Percentiles rank a stretch among this genome's conserved stretches.
phyloP scores from a whole-genome alignment of 1,140 invertebrate species.

The Chironomus tepperi region DNA sequence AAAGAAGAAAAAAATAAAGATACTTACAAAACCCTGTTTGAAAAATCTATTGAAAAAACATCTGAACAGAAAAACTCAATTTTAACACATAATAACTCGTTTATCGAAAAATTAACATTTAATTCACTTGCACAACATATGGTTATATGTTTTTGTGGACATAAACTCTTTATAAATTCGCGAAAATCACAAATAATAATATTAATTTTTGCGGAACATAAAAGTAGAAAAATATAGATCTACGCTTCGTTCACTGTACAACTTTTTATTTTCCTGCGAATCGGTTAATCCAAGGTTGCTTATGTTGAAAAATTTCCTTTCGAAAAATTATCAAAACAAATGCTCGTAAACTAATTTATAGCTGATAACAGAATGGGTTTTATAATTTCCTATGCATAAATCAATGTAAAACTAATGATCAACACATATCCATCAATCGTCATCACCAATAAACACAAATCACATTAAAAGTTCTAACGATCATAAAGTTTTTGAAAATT shows the following conservation, averaged over 20 bases:
- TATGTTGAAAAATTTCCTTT: conserved; percentile 26
- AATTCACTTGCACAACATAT: not conserved
- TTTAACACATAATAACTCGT: conserved; percentile 13
- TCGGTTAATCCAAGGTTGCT: not conserved
- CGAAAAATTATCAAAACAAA: no score
- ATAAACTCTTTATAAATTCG: conserved; percentile 1
- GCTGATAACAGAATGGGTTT: no score
- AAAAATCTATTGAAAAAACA: not conserved
- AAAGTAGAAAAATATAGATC: conserved; percentile 14
- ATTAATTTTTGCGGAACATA: conserved; percentile 10
- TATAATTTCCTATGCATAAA: no score
- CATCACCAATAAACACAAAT: no score
- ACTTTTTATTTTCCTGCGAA: not conserved
- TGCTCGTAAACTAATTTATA: no score
- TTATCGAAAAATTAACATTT: not conserved
- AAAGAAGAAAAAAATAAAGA: not conserved
- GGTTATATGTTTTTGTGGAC: not conserved
- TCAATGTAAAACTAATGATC: no score
- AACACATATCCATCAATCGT: no score
- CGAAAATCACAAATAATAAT: conserved; percentile 7
- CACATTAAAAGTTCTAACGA: no score
- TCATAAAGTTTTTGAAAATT: no score
- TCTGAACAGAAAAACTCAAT: not conserved
- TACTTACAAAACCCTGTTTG: conserved; percentile 3
- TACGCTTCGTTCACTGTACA: not conserved